These are phyloP conservation scores for Lamproptera curius DNA, from an alignment of 2,888 invertebrate species.

Conservation along the genomic window DNA sequence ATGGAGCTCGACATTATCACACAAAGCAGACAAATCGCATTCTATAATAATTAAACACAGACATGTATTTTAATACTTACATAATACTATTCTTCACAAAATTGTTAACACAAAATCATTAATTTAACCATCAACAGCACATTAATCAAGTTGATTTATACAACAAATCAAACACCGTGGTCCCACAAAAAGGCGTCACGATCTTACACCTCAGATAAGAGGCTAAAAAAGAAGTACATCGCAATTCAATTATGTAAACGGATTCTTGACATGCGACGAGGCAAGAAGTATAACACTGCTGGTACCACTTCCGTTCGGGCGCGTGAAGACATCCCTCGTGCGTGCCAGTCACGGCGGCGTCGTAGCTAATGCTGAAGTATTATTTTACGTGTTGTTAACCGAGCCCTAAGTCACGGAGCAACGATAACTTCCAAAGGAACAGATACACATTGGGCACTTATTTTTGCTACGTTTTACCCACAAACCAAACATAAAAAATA, in stretches of 20 bases:
- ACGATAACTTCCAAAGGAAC: slow-evolving; percentile 4
- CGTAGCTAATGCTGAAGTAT: slow-evolving; percentile 26
- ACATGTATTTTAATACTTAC: too few species aligned
- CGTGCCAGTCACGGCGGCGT: slow-evolving; percentile 47
- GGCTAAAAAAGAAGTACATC: slow-evolving; percentile 8
- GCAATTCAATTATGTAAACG: slow-evolving; percentile 18
- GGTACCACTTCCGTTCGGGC: slow-evolving; percentile 42
- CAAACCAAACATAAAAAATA: too few species aligned
- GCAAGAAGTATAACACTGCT: slow-evolving; percentile 15
- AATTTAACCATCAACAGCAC: too few species aligned
- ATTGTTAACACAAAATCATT: too few species aligned
- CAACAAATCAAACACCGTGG: too few species aligned
- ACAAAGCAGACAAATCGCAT: too few species aligned
- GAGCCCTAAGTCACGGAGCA: slow-evolving; percentile 6
- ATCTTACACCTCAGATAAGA: slow-evolving; percentile 7
- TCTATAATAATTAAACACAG: too few species aligned
- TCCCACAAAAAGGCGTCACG: slow-evolving; percentile 9
- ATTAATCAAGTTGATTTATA: too few species aligned
- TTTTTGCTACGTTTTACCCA: too few species aligned
- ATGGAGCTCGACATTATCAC: too few species aligned
- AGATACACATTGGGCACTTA: not conserved
- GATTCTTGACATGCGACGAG: slow-evolving; percentile 13
- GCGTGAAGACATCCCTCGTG: slow-evolving; percentile 47
- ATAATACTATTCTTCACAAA: too few species aligned
- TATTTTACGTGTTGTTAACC: slow-evolving; percentile 16